These are phyloP conservation scores for Dicyema japonicum DNA, from an alignment of 1,140 invertebrate species.

Conservation along the genomic window DNA sequence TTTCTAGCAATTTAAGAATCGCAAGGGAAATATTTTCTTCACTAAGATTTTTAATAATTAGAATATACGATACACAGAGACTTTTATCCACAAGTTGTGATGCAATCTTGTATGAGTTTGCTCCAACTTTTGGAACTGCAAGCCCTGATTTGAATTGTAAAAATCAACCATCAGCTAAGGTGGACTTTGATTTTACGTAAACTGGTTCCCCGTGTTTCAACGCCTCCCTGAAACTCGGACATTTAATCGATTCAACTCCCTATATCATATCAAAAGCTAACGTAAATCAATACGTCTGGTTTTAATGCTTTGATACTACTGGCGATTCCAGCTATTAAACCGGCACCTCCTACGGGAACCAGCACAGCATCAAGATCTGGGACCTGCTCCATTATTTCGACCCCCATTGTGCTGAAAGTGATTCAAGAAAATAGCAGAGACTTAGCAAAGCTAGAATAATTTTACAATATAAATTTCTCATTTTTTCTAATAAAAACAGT, in stretches of 20 bases:
- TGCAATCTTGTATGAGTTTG: conserved; percentile 48
- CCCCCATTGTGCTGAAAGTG: conserved; percentile 51
- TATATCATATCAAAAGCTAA: conserved; percentile 19
- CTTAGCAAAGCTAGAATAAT: too few relatives aligned
- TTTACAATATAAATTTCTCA: too few relatives aligned
- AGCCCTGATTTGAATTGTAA: conserved; percentile 21
- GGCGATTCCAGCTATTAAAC: conserved; percentile 49
- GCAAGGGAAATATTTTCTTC: conserved; percentile 41
- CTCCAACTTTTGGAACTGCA: conserved; percentile 51
- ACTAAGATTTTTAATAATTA: too few relatives aligned
- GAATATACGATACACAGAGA: conserved; percentile 4
- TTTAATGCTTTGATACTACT: conserved; percentile 48
- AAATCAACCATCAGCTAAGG: conserved; percentile 41
- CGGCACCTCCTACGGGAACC: conserved; percentile 58
- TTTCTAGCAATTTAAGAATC: conserved; percentile 46
- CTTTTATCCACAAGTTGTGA: conserved; percentile 38
- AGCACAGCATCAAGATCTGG: conserved; percentile 22
- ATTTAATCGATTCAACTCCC: conserved; percentile 62
- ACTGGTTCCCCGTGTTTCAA: conserved; percentile 34
- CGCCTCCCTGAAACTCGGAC: conserved; percentile 42
- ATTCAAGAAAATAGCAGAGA: too few relatives aligned
- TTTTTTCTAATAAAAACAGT: too few relatives aligned
- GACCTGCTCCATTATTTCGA: conserved; percentile 53
- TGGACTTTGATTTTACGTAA: conserved; percentile 32
- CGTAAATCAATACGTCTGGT: conserved; percentile 32